These are phyloP conservation scores for Andrena trimmerana DNA, from an alignment of 2,888 invertebrate genomes.

Conservation along the genomic window DNA sequence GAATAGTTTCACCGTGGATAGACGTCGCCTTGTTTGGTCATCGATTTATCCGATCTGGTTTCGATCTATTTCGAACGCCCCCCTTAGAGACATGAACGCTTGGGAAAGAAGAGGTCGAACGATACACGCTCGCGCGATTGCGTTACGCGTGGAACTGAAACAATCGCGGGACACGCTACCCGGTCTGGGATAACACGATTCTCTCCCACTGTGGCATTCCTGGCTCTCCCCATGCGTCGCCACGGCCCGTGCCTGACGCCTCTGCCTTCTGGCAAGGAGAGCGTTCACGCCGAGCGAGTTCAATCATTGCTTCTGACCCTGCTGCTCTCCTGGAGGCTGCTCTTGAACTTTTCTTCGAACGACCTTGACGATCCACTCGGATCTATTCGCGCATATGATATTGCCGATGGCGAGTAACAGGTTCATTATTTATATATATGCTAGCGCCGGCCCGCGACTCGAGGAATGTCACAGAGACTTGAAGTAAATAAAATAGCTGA, in stretches of 20 bases:
- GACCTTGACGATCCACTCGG: background rate
- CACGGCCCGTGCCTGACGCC: slow-evolving; percentile 1
- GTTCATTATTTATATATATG: no score
- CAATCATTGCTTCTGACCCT: background rate
- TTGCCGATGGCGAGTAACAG: no score
- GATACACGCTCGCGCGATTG: slow-evolving; percentile 42
- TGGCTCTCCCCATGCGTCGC: slow-evolving; percentile 24
- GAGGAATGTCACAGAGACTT: no score
- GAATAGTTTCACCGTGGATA: background rate
- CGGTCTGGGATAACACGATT: slow-evolving; percentile 51
- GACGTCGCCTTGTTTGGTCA: background rate
- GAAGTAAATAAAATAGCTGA: no score
- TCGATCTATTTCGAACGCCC: background rate
- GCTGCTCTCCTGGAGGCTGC: background rate
- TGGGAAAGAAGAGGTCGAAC: slow-evolving; percentile 11
- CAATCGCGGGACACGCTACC: slow-evolving; percentile 42
- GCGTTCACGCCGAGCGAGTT: background rate
- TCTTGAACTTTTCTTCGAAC: background rate
- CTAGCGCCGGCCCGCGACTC: no score
- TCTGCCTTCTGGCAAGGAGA: background rate
- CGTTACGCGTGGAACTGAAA: slow-evolving; percentile 61
- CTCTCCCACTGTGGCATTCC: slow-evolving; percentile 57
- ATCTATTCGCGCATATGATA: background rate
- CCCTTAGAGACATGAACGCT: background rate
- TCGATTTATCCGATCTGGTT: slow-evolving; percentile 1